Evolutionary conservation across 2,113 vertebrate genomes (phyloP).

Genomic region (Thryonomys swinderianus): DNA sequence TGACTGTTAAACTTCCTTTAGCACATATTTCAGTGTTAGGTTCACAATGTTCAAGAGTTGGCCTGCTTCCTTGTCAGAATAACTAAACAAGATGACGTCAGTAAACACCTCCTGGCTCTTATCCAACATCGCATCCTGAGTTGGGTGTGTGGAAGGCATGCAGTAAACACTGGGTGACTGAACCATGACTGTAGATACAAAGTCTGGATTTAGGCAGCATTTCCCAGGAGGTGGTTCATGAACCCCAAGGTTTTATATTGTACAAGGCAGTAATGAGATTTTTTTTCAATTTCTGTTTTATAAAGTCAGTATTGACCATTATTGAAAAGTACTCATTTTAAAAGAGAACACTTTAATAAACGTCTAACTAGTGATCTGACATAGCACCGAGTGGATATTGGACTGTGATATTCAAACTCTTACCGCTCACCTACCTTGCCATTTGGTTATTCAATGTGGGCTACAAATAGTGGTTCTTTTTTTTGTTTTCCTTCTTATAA

Average conservation of each 20-base stretch:
- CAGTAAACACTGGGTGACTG: neutral
- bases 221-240: neutral
- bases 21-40: neutral
- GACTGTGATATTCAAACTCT: neutral
- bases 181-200: neutral
- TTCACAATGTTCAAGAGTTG: neutral
- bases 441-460: neutral
- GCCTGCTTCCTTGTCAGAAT: neutral
- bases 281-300: neutral
- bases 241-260: neutral
- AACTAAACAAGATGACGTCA: neutral
- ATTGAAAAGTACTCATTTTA: neutral
- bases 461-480: neutral
- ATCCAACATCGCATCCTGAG: neutral
- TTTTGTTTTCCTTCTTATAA: neutral
- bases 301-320: constrained; percentile 16
- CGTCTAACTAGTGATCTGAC: neutral
- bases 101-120: neutral
- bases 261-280: neutral
- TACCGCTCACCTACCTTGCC: neutral
- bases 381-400: neutral
- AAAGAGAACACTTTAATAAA: neutral
- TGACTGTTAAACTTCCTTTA: neutral
- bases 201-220: neutral
- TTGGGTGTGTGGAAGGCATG: neutral